phyloP scores from a whole-genome alignment of 2,888 invertebrate genomes.

The Athalia rosae region DNA sequence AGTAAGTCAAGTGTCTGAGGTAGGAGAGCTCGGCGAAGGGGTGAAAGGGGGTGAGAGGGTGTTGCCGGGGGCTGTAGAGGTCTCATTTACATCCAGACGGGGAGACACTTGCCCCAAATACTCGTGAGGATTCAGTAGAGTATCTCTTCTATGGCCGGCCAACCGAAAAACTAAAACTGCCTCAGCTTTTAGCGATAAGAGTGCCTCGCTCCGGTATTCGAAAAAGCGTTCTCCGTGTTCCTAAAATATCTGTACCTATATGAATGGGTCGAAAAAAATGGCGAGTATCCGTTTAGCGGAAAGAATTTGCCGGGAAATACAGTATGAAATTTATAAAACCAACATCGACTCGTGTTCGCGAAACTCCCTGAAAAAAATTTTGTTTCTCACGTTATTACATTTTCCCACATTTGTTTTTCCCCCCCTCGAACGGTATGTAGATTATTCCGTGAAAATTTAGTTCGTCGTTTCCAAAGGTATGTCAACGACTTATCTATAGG shows the following conservation, averaged over 20 bases:
- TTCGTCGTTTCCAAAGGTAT: neutral
- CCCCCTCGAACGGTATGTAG: neutral
- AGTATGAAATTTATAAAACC: too few relatives aligned
- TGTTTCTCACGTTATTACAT: neutral
- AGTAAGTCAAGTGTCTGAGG: conserved; percentile 62
- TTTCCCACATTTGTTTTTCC: neutral
- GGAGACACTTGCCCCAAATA: conserved; percentile 66
- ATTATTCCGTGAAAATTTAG: neutral
- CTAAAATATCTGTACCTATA: too few relatives aligned
- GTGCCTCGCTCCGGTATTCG: conserved; percentile 8
- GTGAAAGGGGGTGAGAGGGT: conserved; percentile 10
- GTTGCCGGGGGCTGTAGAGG: conserved; percentile 43
- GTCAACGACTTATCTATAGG: neutral
- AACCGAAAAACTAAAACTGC: conserved; percentile 57
- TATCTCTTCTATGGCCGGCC: conserved; percentile 52
- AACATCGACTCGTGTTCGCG: too few relatives aligned
- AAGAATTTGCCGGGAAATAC: too few relatives aligned
- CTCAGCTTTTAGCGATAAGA: conserved; percentile 59
- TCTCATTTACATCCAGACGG: conserved; percentile 65
- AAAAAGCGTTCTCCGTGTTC: too few relatives aligned
- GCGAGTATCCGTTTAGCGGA: too few relatives aligned
- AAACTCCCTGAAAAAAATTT: too few relatives aligned
- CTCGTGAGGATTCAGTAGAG: conserved; percentile 50
- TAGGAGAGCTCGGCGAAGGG: conserved; percentile 51
- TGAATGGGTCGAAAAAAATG: too few relatives aligned